Percentiles rank a stretch among this genome's conserved stretches.
phyloP scores from a whole-genome alignment of 2,797 vertebrate species.

The Avahi laniger region DNA sequence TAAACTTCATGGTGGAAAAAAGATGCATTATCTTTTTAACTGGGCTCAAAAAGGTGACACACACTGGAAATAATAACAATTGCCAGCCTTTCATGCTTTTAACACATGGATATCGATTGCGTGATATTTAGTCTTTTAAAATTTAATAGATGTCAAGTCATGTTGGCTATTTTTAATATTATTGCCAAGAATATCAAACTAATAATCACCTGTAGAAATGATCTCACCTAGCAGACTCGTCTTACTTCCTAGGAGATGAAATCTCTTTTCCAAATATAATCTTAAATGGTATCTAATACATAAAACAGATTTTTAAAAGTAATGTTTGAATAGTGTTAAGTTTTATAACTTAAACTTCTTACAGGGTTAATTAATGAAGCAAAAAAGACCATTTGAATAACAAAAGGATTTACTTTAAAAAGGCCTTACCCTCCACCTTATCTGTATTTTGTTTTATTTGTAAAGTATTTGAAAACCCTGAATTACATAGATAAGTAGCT shows the following conservation, averaged over 20 bases:
- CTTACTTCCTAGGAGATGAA: background rate
- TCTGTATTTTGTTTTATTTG: background rate
- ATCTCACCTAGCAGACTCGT: background rate
- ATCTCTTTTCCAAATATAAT: background rate
- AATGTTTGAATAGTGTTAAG: background rate
- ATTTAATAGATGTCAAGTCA: background rate
- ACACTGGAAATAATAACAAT: background rate
- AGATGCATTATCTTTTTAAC: slow-evolving; percentile 1
- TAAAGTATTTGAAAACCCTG: background rate
- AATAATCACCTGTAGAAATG: background rate
- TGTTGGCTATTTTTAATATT: background rate
- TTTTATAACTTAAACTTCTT: background rate
- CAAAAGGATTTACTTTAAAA: background rate
- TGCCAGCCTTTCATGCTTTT: background rate
- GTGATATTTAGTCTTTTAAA: background rate
- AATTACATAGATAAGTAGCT: background rate
- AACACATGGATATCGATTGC: background rate
- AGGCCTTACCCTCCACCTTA: background rate
- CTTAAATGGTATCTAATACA: background rate
- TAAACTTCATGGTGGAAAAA: background rate
- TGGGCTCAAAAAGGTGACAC: background rate
- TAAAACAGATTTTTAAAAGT: background rate
- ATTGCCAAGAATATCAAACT: background rate
- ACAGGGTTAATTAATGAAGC: background rate
- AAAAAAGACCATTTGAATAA: background rate